A percentile compares a stretch with the other conserved stretches of the same genome.
Evolutionary conservation across 2,113 vertebrate species (phyloP).

Genomic region (Ictalurus punctatus): DNA sequence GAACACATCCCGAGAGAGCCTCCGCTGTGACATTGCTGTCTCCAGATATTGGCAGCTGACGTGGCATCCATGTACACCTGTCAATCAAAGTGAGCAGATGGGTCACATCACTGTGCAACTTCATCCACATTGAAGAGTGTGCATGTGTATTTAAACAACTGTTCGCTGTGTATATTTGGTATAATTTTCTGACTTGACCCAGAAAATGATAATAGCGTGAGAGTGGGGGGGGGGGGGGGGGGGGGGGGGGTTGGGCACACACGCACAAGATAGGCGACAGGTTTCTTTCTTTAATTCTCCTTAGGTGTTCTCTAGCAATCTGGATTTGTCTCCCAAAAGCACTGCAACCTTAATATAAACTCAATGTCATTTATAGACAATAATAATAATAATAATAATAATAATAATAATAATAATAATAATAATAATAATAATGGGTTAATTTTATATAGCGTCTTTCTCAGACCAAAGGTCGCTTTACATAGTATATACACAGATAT

Average conservation of each 20-base stretch:
- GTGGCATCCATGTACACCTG: conserved; percentile 73
- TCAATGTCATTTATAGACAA: neutral
- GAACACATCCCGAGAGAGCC: conserved; percentile 74
- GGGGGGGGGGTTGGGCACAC: neutral
- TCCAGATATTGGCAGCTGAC: conserved; percentile 74
- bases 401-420: too few species aligned
- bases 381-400: too few species aligned
- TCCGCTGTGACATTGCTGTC: conserved; percentile 72
- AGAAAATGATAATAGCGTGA: neutral
- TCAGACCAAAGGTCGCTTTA: too few species aligned
- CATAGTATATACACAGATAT: too few species aligned
- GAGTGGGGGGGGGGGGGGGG: too few species aligned
- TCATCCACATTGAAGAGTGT: conserved; percentile 29
- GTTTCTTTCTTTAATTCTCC: conserved; percentile 5
- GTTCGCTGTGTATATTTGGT: neutral
- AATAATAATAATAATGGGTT: too few species aligned
- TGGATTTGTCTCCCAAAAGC: conserved; percentile 7
- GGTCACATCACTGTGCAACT: conserved; percentile 37
- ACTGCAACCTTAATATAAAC: neutral
- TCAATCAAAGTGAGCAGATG: conserved; percentile 73
- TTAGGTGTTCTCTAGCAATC: conserved; percentile 8
- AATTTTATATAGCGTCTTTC: too few species aligned
- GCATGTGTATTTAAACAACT: conserved; percentile 14
- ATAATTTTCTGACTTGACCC: neutral
- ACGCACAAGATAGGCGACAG: neutral